phyloP scores from a whole-genome alignment of 92 coral and sea anemone species.

The Parazoanthus atlanticus region DNA sequence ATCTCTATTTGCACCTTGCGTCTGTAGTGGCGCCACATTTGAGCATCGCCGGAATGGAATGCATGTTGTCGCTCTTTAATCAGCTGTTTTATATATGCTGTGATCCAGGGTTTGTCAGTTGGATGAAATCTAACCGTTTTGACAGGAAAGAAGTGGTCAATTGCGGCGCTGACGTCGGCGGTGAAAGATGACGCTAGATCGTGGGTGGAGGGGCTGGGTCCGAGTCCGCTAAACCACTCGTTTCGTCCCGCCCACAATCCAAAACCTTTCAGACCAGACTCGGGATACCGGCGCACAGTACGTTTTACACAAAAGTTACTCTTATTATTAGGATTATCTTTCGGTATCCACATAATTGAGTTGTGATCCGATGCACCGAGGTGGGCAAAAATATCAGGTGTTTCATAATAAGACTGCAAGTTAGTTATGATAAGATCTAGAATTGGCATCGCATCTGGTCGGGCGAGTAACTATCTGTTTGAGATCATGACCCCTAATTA shows the following conservation, averaged over 20 bases:
- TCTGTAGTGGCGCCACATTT: constrained; percentile 33
- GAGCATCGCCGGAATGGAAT: constrained; percentile 44
- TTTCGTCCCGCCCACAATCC: constrained; percentile 31
- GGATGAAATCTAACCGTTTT: constrained; percentile 32
- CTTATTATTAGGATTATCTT: constrained; percentile 18
- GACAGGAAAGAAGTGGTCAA: constrained; percentile 33
- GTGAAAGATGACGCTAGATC: constrained; percentile 27
- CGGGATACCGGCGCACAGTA: constrained; percentile 37
- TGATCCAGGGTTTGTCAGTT: constrained; percentile 54
- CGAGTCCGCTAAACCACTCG: constrained; percentile 38
- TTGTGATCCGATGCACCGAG: constrained; percentile 8
- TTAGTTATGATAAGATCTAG: no score
- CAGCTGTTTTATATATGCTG: constrained; percentile 43
- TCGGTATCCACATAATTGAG: constrained; percentile 34
- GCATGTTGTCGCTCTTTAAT: constrained; percentile 55
- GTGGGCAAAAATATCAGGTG: no score
- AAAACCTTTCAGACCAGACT: constrained; percentile 45
- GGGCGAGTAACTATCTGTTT: no score
- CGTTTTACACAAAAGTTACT: neutral
- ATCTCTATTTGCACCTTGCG: constrained; percentile 12
- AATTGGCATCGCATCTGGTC: no score
- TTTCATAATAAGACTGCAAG: no score
- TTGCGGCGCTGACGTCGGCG: constrained; percentile 15
- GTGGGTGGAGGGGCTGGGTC: constrained; percentile 27
- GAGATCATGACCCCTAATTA: no score